Base-by-base conservation (phyloP, 2,113 vertebrate species). In the Calyptommatus sinebrachiatus region DNA sequence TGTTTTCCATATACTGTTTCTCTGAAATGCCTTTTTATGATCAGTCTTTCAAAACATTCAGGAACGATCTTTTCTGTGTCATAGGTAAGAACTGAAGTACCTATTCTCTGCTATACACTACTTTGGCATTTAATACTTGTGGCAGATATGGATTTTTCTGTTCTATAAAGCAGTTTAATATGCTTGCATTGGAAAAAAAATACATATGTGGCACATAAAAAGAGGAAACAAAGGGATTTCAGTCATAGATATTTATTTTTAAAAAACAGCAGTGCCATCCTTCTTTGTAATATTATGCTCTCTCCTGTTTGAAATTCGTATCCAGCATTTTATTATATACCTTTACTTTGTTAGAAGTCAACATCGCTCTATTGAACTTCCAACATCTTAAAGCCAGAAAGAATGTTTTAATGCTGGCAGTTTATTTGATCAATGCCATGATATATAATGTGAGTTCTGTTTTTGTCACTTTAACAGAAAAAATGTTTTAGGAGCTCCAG, bases 401-500 rank as follows among this genome's bases (percentile, higher is more conserved):
- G 14, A 3, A 11, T 1, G 0, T 21, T 71, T 41, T 11, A 46
- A 6, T 73, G 72, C 63, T 83, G 72, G 71, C 12, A 77, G 81
- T 82, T 76, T 0, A 0, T 12, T 66, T 63, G 75, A 82, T 76
- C 0, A 0, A 65, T 80, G 82, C 61, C 29, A 31, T 20, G 75
- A 86, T 73, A 84, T 82, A 5, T 72, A 72, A 80, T 71, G 63
- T n/a, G 70, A 82, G 84, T 74, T 83, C 81, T 16, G 24, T 12
- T 81, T 62, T 81, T 77, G 77, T 60, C 86, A 82, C 75, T 79
- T 31, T 5, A 80, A 77, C 41, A 83, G 65, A 84, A 63, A n/a
- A 46, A 78, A 84, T 1, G 28, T 24, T 67, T 77, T 61, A 78
- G 76, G n/a, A 11, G 1, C 1, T 81, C 73, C 81, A 71, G 53